Base-by-base conservation (phyloP, 2,113 vertebrate genomes). In the Saccopteryx bilineata region DNA sequence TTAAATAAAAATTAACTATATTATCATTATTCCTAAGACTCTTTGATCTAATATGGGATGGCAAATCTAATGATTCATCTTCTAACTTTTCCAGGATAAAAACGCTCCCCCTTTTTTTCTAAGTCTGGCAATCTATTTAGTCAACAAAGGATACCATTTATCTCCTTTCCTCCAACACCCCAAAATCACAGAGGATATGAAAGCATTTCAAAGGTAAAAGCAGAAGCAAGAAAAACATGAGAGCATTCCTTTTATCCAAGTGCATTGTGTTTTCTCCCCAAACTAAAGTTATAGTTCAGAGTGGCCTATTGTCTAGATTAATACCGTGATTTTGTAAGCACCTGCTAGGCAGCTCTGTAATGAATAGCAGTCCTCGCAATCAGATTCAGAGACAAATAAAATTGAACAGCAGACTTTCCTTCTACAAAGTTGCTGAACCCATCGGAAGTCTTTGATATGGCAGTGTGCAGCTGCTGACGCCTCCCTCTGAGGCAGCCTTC, bases 391-490 rank as follows among this genome's bases (percentile, higher is more conserved):
- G 66, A 52, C 65, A 95, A 96, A 61, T 79, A 94, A 96, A 96
- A 93, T 46, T 83, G 79, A 84, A 52, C 15, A 52, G 89, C 72
- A 90, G n/a, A 31, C 17, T 65, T 75, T 63, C 31, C 24, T 87
- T 79, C 66, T 96, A 98, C 75, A 96, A 80, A 97, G 93, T 65
- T 9, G 1, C 65, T 4, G 68, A 95, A 81, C n/a, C 3, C 0
- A 83, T 72, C 89, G 93, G 84, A 97, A 97, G 56, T 23, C 69
- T 97, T 98, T 97, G 76, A 90, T 87, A n/a, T 52, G 39, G 50
- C 71, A 52, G 5, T 60, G 54, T 72, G 68, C 60, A 54, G 80
- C 26, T 93, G 82, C 58, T 48, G 84, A 75, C 21, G 19, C 63
- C 85, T 48, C 1, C 0, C 52, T 97, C 85, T 66, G 89, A 86